Evolutionary conservation across 2,113 vertebrate species (phyloP).

Genomic region (Pteruthius melanotis): DNA sequence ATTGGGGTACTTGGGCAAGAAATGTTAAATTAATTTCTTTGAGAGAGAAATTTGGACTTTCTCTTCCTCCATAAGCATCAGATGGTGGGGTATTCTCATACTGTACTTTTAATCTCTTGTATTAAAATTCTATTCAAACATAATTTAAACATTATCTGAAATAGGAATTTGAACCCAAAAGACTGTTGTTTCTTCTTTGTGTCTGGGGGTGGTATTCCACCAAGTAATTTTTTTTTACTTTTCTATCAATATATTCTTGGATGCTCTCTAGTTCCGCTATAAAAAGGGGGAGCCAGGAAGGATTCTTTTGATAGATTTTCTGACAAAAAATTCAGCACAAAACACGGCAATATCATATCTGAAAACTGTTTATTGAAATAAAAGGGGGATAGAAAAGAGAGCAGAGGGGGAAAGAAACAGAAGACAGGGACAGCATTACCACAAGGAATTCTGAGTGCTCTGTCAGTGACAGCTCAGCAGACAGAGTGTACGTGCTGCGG

Average conservation of each 20-base stretch:
- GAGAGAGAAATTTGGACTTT: background rate
- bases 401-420: too few relatives aligned
- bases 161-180: background rate
- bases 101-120: background rate
- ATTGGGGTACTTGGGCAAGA: background rate
- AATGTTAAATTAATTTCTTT: background rate
- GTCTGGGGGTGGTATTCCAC: background rate
- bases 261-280: background rate
- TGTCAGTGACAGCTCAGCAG: too few relatives aligned
- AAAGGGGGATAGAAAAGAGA: too few relatives aligned
- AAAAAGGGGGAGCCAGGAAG: too few relatives aligned
- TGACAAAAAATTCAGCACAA: too few relatives aligned
- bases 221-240: background rate
- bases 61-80: background rate
- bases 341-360: too few relatives aligned
- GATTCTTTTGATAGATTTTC: too few relatives aligned
- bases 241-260: background rate
- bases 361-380: too few relatives aligned
- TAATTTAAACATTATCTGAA: background rate
- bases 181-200: background rate
- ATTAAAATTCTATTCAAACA: background rate
- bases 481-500: too few relatives aligned
- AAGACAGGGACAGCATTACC: too few relatives aligned
- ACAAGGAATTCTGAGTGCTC: too few relatives aligned
- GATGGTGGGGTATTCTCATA: background rate